These are phyloP conservation scores for Pseudomyrmex cubaensis DNA, from an alignment of 1,140 invertebrate genomes.

Conservation along the genomic window DNA sequence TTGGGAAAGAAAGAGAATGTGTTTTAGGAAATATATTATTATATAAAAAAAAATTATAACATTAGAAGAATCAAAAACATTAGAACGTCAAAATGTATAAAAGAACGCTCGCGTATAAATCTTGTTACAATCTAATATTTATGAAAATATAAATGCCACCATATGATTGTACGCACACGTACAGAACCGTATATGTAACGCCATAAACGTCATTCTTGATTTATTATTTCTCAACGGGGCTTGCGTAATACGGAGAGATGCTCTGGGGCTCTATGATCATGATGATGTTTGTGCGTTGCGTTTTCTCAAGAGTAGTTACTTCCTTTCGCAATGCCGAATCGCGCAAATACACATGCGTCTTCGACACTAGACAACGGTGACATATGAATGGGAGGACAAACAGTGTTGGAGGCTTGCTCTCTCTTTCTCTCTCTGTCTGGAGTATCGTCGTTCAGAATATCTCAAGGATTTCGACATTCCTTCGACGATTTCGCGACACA, in stretches of 20 bases:
- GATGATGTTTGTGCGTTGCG: slow-evolving; percentile 31
- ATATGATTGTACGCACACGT: too few relatives aligned
- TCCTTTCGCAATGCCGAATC: slow-evolving; percentile 58
- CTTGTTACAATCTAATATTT: neutral
- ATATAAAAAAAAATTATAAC: too few relatives aligned
- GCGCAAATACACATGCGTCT: slow-evolving; percentile 7
- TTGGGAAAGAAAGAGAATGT: too few relatives aligned
- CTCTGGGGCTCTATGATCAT: neutral
- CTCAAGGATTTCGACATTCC: slow-evolving; percentile 29
- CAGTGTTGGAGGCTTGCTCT: neutral
- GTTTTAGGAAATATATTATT: too few relatives aligned
- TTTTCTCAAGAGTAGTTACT: slow-evolving; percentile 35
- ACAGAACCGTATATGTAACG: too few relatives aligned
- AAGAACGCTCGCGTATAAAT: too few relatives aligned
- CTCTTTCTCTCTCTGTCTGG: neutral
- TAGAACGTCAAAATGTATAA: too few relatives aligned
- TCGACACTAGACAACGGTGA: slow-evolving; percentile 1
- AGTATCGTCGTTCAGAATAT: slow-evolving; percentile 22
- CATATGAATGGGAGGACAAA: slow-evolving; percentile 13
- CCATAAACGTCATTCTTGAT: neutral
- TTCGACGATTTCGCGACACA: slow-evolving; percentile 6
- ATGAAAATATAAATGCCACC: neutral
- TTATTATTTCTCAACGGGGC: neutral
- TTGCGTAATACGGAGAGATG: slow-evolving; percentile 23
- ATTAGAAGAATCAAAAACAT: too few relatives aligned